Evolutionary conservation across 2,888 invertebrate genomes (phyloP).

Genomic region (Sepioteuthis lessoniana): DNA sequence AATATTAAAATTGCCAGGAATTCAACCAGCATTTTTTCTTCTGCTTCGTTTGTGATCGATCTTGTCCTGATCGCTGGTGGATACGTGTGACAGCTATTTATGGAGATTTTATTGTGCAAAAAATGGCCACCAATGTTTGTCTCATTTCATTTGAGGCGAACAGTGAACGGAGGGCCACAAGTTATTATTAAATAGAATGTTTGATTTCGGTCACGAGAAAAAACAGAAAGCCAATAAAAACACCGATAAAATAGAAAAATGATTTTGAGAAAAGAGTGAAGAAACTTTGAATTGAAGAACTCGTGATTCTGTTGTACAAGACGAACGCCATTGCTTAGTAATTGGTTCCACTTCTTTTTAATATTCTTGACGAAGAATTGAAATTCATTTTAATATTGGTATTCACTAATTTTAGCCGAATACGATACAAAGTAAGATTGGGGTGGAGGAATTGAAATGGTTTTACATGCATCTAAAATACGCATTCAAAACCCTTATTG

Average conservation of each 20-base stretch:
- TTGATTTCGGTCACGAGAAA: neutral
- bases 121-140: conserved; percentile 6
- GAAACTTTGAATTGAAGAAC: neutral
- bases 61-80: neutral
- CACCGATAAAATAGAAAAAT: neutral
- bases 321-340: too few species aligned
- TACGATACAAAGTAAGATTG: too few species aligned
- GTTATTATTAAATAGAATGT: conserved; percentile 33
- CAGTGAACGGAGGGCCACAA: neutral
- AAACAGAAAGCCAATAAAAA: neutral
- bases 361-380: too few species aligned
- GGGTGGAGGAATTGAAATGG: too few species aligned
- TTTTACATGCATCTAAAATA: too few species aligned
- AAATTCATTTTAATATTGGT: too few species aligned
- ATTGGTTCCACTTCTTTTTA: too few species aligned
- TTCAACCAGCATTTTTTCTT: neutral
- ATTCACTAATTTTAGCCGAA: too few species aligned
- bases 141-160: neutral
- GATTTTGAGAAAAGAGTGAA: neutral
- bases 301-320: neutral
- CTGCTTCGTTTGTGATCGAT: conserved; percentile 23
- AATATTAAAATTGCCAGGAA: conserved; percentile 33
- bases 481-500: too few species aligned
- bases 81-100: conserved; percentile 3
- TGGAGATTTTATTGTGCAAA: neutral